A percentile compares a stretch with the other conserved stretches of the same genome.
Evolutionary conservation across 1,140 invertebrate species (phyloP).

Genomic region (Drosophila bifasciata): DNA sequence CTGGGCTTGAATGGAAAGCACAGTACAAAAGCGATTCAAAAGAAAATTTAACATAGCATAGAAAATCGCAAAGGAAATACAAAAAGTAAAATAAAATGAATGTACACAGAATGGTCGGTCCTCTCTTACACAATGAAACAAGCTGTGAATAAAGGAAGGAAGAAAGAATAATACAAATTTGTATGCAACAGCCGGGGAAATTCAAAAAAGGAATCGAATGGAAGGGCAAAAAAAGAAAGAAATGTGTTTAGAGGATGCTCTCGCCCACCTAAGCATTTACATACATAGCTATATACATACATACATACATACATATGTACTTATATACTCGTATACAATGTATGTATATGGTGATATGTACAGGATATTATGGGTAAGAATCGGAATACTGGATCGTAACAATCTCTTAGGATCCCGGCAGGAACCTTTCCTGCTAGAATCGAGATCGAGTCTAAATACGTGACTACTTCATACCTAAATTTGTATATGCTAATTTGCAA

Average conservation of each 20-base stretch:
- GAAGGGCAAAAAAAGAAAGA: conserved; percentile 44
- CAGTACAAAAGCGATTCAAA: conserved; percentile 62
- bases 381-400: neutral
- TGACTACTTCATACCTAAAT: no score
- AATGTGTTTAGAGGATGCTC: neutral
- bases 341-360: no score
- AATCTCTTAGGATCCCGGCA: no score
- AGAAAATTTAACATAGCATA: conserved; percentile 53
- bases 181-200: conserved; percentile 53
- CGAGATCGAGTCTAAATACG: no score
- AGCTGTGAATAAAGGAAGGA: conserved; percentile 48
- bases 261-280: neutral
- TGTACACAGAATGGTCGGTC: conserved; percentile 24
- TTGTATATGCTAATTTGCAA: no score
- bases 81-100: conserved; percentile 52
- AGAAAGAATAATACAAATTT: conserved; percentile 57
- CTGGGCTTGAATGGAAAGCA: conserved; percentile 47
- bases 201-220: conserved; percentile 63
- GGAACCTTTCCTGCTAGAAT: no score
- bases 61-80: conserved; percentile 37
- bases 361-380: neutral
- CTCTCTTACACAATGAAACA: conserved; percentile 37
- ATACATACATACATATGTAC: conserved; percentile 2
- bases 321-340: neutral
- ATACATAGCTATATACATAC: conserved; percentile 17